These are phyloP conservation scores for Macroramphosus scolopax DNA, from an alignment of 2,797 vertebrate genomes.

Conservation along the genomic window DNA sequence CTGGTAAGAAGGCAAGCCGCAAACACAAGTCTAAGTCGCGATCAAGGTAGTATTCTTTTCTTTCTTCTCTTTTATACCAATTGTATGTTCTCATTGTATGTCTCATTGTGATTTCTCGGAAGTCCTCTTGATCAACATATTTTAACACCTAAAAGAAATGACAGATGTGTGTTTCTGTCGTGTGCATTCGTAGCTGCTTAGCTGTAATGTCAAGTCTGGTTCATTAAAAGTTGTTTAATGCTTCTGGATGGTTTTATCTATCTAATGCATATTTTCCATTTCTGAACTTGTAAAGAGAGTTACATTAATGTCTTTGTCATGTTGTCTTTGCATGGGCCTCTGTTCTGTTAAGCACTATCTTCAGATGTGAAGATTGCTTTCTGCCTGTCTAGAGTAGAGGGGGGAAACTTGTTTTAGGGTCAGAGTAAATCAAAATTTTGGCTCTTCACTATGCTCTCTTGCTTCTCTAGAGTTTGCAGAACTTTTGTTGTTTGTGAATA, in stretches of 20 bases:
- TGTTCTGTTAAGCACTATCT: constrained; percentile 9
- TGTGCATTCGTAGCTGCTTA: constrained; percentile 19
- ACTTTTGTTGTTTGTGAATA: not conserved
- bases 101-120: constrained; percentile 66
- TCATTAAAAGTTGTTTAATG: constrained; percentile 22
- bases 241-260: constrained; percentile 10
- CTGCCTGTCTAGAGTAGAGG: not conserved
- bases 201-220: constrained; percentile 22
- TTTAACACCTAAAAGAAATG: constrained; percentile 18
- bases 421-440: too few relatives aligned
- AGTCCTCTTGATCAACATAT: constrained; percentile 33
- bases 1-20: constrained; percentile 99
- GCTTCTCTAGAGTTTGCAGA: constrained; percentile 14
- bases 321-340: not conserved
- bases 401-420: too few relatives aligned
- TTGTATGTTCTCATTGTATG: constrained; percentile 71
- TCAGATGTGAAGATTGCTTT: constrained; percentile 13
- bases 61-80: constrained; percentile 69
- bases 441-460: constrained; percentile 15
- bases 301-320: not conserved
- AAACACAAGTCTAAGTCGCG: constrained; percentile 99
- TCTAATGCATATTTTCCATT: constrained; percentile 11
- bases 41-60: constrained; percentile 99
- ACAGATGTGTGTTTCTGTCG: constrained; percentile 8
- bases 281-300: too few relatives aligned